Evolutionary conservation across 2,113 vertebrate genomes (phyloP), one percentile per base, ranked within the genome.

Genomic region (Rhadina sibilatrix): DNA sequence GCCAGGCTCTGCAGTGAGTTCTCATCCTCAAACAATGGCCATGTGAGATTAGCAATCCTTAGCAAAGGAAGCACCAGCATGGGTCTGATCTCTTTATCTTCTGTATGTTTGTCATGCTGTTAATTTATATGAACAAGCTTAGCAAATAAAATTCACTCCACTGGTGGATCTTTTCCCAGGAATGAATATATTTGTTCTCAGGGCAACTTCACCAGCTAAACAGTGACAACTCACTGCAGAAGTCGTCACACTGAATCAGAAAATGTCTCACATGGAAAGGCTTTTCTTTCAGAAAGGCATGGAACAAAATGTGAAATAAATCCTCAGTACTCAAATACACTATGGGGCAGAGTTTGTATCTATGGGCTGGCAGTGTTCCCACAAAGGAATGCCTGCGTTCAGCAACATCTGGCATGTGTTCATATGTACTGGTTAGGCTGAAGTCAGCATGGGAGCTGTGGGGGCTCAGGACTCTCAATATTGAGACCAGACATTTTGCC

Each of bases 111-210:
- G 81, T 93, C 92, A 54, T 89, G 88, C 78, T 96, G 88, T 93
- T 95, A 95, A 81, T 92, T 96, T 90, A 95, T 92, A 94, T 84
- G 93, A 95, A 93, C 52, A 93, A 90, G 65, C 56, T 94, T 69
- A 78, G 85, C 83, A 95, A 95, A 92, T 81, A 94, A 86, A 83
- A 96, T 89, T 84, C 37, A 60, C 37, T 93, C 49, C 35, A 47
- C 72, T 69, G 78, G 76, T 93, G 76, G 46, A 96, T 65, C 68
- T 87, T 90, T 95, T 95, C 89, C 89, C 91, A 92, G 64, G 82
- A 95, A 89, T 35, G 6, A 90, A 60, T 88, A 24, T 60, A 57
- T 61, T 56, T 78, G 28, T 92, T 94, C 87, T 68, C 75, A 91
- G 93, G 42, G 40, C 60, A 79, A 46, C 28, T 92, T 59, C 54